These are phyloP conservation scores for Archivesica marissinica DNA, from an alignment of 1,140 invertebrate species.

Conservation along the genomic window DNA sequence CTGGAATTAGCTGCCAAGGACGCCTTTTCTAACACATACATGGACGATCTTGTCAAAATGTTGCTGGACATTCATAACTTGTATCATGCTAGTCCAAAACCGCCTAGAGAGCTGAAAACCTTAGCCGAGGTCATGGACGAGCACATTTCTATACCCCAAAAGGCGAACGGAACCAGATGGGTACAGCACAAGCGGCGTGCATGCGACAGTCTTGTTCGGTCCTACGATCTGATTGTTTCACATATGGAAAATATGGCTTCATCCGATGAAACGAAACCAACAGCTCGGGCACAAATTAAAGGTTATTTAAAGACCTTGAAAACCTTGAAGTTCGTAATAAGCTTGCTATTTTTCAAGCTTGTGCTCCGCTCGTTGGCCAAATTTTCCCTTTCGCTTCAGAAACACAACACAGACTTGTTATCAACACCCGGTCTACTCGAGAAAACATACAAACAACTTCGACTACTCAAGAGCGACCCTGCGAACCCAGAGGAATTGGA, in stretches of 20 bases:
- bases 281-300: too few species aligned
- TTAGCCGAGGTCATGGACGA: neutral
- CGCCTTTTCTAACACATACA: neutral
- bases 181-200: constrained; percentile 29
- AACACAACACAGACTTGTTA: too few species aligned
- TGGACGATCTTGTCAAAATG: constrained; percentile 37
- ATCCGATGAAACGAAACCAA: too few species aligned
- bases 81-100: constrained; percentile 60
- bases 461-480: too few species aligned
- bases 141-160: constrained; percentile 1
- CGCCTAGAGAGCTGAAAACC: constrained; percentile 6
- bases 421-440: too few species aligned
- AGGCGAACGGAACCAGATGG: constrained; percentile 34
- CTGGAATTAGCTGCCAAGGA: constrained; percentile 56
- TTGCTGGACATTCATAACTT: constrained; percentile 55
- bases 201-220: neutral
- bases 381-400: too few species aligned
- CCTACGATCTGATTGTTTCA: constrained; percentile 36
- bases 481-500: too few species aligned
- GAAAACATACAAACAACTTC: too few species aligned
- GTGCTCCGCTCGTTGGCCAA: too few species aligned
- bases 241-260: constrained; percentile 30
- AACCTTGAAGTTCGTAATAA: too few species aligned
- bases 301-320: too few species aligned
- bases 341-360: too few species aligned